These are phyloP conservation scores for Punctoribates punctum DNA, from an alignment of 2,888 invertebrate species.

Conservation along the genomic window DNA sequence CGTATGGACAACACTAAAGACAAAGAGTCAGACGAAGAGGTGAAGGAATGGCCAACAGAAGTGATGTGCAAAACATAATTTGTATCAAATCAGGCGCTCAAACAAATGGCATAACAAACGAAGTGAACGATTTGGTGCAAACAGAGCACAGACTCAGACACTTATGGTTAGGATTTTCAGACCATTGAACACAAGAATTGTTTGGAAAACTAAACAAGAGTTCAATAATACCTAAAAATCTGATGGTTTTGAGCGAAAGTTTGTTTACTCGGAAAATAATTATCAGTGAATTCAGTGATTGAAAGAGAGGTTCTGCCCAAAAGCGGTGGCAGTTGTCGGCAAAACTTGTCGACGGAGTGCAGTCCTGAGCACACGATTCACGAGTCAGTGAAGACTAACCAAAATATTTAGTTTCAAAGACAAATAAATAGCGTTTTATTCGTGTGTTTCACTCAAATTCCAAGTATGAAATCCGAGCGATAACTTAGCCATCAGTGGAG, in stretches of 20 bases:
- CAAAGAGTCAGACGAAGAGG: background rate
- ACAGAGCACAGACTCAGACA: background rate
- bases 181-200: background rate
- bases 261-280: background rate
- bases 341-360: background rate
- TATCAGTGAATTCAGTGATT: background rate
- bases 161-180: background rate
- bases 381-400: constrained; percentile 12
- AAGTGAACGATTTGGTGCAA: background rate
- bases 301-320: background rate
- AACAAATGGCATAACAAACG: background rate
- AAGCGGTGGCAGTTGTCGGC: background rate
- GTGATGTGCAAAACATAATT: background rate
- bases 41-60: constrained; percentile 1
- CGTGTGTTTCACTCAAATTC: constrained; percentile 1
- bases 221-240: background rate
- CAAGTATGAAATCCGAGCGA: background rate
- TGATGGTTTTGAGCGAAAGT: background rate
- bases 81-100: background rate
- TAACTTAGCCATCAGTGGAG: no score
- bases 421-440: constrained; percentile 14
- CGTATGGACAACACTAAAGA: constrained; percentile 55
- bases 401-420: constrained; percentile 10
- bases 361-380: background rate
- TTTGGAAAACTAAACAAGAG: background rate